These are phyloP conservation scores for Heliconius ismenius DNA, from an alignment of 2,888 invertebrate species.

Conservation along the genomic window DNA sequence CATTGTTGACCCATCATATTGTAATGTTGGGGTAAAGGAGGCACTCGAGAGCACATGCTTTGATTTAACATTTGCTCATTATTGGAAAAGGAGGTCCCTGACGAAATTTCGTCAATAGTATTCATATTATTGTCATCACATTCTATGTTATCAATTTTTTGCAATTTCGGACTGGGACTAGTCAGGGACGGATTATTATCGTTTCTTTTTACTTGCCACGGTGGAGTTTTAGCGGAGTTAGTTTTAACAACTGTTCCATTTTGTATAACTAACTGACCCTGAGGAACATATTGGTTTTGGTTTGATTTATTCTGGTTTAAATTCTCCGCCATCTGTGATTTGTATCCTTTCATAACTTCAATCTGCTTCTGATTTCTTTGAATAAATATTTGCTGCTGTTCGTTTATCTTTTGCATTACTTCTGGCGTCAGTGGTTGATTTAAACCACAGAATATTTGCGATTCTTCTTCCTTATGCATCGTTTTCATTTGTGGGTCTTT, in stretches of 20 bases:
- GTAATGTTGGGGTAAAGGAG: conserved; percentile 86
- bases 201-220: conserved; percentile 81
- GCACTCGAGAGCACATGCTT: conserved; percentile 85
- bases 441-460: conserved; percentile 74
- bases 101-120: conserved; percentile 66
- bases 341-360: conserved; percentile 79
- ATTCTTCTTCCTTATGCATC: conserved; percentile 66
- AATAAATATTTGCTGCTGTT: conserved; percentile 82
- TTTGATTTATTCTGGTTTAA: conserved; percentile 60
- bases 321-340: conserved; percentile 66
- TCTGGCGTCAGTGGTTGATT: conserved; percentile 77
- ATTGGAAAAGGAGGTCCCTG: conserved; percentile 62
- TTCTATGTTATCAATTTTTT: conserved; percentile 65
- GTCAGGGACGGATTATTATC: conserved; percentile 60
- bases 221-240: conserved; percentile 81
- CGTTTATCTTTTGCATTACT: conserved; percentile 81
- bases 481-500: conserved; percentile 60
- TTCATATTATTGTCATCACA: conserved; percentile 67
- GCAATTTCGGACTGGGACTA: conserved; percentile 65
- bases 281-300: conserved; percentile 65
- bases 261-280: conserved; percentile 73
- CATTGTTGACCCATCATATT: conserved; percentile 75
- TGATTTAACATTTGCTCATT: conserved; percentile 69
- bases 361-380: conserved; percentile 80
- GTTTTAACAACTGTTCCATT: conserved; percentile 78